Conservation (phyloP, 2,113 vertebrate genomes). For the Bubo blakistoni region DNA sequence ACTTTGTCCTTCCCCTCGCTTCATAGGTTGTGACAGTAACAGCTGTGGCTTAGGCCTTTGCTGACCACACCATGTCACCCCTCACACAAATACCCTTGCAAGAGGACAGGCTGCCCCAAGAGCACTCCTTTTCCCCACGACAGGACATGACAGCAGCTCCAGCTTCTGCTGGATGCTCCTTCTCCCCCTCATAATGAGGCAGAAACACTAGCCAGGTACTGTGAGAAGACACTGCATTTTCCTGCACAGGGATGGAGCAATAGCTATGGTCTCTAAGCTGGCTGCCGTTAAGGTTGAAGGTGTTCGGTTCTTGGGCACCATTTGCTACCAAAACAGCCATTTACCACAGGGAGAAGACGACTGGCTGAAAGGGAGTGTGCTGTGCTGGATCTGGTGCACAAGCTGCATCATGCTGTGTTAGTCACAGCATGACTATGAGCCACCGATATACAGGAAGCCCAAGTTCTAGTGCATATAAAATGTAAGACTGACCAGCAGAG, state of each 20-base stretch:
- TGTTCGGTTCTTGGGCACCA: background rate
- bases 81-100: background rate
- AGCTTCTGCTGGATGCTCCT: background rate
- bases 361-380: background rate
- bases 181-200: background rate
- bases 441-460: accelerated
- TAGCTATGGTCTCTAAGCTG: background rate
- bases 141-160: background rate
- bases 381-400: background rate
- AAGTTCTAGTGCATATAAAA: background rate
- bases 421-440: background rate
- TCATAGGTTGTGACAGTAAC: background rate
- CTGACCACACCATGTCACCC: background rate
- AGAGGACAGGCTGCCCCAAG: background rate
- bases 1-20: background rate
- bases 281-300: background rate
- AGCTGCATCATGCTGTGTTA: background rate
- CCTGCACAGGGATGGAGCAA: background rate
- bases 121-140: background rate
- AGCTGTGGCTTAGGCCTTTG: background rate
- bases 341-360: background rate
- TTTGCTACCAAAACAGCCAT: background rate
- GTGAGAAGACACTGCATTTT: background rate
- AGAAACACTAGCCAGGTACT: background rate
- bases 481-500: background rate